These are phyloP conservation scores for Ctenochaetus hawaiiensis DNA, from an alignment of 2,797 vertebrate species.

Conservation along the genomic window DNA sequence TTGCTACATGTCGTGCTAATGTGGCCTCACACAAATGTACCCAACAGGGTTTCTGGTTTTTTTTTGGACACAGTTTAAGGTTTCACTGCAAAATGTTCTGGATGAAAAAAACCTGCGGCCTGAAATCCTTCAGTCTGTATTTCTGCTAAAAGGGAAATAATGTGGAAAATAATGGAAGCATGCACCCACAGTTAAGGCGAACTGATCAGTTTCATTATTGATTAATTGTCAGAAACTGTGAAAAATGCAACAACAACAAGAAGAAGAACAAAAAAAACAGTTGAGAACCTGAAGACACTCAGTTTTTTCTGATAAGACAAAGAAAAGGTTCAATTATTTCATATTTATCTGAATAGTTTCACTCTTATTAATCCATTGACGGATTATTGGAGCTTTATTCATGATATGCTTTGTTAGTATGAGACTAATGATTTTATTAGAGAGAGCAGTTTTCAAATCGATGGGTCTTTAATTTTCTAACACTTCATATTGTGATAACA, in stretches of 20 bases:
- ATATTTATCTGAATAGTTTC: too few relatives aligned
- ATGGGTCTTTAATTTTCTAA: too few relatives aligned
- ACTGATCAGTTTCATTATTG: too few relatives aligned
- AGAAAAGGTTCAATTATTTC: not conserved
- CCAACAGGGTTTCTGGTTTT: too few relatives aligned
- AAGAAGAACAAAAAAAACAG: too few relatives aligned
- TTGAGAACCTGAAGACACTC: not conserved
- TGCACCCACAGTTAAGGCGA: too few relatives aligned
- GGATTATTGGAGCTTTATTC: too few relatives aligned
- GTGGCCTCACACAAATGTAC: not conserved
- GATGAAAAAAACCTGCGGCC: not conserved
- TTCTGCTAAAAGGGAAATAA: not conserved
- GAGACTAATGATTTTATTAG: not conserved
- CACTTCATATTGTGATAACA: too few relatives aligned
- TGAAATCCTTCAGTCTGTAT: not conserved
- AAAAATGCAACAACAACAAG: not conserved
- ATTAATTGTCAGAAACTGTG: not conserved
- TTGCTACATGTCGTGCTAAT: constrained; percentile 7
- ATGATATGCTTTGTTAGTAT: not conserved
- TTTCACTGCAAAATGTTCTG: not conserved
- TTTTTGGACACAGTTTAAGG: not conserved
- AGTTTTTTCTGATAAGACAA: not conserved
- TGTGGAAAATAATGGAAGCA: too few relatives aligned
- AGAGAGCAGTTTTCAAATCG: not conserved
- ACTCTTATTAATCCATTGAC: too few relatives aligned